Conservation (phyloP, 1,140 invertebrate species). For the Tetranychus urticae region DNA sequence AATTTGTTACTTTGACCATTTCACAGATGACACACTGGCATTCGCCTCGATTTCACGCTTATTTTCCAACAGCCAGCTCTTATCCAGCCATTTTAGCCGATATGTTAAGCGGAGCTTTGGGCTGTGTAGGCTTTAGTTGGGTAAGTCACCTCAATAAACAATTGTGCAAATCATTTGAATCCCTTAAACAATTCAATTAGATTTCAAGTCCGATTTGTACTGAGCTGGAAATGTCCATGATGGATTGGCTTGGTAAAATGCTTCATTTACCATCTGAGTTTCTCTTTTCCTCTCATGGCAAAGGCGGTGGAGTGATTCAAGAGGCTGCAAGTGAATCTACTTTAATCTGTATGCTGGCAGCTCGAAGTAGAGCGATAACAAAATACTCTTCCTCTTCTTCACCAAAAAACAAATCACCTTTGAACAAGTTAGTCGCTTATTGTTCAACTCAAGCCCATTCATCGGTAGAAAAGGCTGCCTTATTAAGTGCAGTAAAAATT, state of each 20-base stretch:
- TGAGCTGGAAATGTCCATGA: slow-evolving; percentile 27
- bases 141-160: slow-evolving; percentile 26
- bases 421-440: slow-evolving; percentile 66
- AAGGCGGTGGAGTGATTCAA: slow-evolving; percentile 29
- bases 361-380: slow-evolving; percentile 53
- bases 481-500: slow-evolving; percentile 94
- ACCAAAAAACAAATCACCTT: slow-evolving; percentile 19
- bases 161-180: not conserved
- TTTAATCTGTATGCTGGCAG: slow-evolving; percentile 78
- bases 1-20: too few relatives aligned
- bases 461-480: slow-evolving; percentile 97
- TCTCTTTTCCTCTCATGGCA: slow-evolving; percentile 22
- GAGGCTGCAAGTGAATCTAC: slow-evolving; percentile 94
- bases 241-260: slow-evolving; percentile 28
- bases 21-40: too few relatives aligned
- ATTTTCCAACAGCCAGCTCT: slow-evolving; percentile 91
- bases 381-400: too few relatives aligned
- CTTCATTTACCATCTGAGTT: slow-evolving; percentile 30
- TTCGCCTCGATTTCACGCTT: slow-evolving; percentile 93
- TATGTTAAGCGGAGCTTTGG: slow-evolving; percentile 81
- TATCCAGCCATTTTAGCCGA: slow-evolving; percentile 91
- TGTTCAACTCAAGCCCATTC: slow-evolving; percentile 66
- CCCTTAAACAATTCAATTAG: slow-evolving; percentile 22
- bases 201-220: slow-evolving; percentile 22
- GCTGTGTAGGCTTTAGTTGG: slow-evolving; percentile 96